Evolutionary conservation across 2,113 vertebrate species (phyloP).

Genomic region (Hoplias malabaricus): DNA sequence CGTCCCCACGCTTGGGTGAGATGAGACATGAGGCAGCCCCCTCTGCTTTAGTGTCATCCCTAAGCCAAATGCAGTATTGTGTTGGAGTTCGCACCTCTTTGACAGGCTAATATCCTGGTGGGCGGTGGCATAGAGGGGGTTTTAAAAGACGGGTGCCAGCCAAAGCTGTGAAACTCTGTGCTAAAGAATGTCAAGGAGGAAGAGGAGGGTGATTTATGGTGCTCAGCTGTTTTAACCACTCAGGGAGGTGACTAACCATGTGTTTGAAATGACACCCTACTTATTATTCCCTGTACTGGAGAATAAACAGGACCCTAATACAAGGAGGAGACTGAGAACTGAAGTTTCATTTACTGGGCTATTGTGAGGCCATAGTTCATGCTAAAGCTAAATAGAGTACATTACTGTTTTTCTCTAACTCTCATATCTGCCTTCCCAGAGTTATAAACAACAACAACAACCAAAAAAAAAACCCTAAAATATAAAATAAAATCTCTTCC

Average conservation of each 20-base stretch:
- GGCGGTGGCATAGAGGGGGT: constrained; percentile 54
- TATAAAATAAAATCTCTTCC: no score
- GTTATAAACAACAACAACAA: no score
- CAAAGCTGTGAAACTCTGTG: constrained; percentile 60
- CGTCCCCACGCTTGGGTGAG: constrained; percentile 18
- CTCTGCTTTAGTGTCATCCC: constrained; percentile 34
- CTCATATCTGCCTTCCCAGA: no score
- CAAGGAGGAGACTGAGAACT: no score
- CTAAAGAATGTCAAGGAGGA: constrained; percentile 56
- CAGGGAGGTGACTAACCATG: not conserved
- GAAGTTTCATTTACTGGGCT: no score
- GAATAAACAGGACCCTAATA: no score
- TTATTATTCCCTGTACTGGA: not conserved
- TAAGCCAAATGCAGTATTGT: constrained; percentile 59
- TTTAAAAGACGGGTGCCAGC: constrained; percentile 65
- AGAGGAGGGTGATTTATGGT: constrained; percentile 55
- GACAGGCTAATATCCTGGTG: constrained; percentile 70
- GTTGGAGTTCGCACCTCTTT: constrained; percentile 64
- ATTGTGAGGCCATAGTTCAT: no score
- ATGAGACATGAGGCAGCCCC: constrained; percentile 31
- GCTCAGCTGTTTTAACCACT: constrained; percentile 57
- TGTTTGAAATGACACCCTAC: not conserved
- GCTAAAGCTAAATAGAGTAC: no score
- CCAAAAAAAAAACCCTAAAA: no score
- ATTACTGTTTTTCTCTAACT: no score